phyloP scores from a whole-genome alignment of 2,888 invertebrate species.

The Ceramica pisi region DNA sequence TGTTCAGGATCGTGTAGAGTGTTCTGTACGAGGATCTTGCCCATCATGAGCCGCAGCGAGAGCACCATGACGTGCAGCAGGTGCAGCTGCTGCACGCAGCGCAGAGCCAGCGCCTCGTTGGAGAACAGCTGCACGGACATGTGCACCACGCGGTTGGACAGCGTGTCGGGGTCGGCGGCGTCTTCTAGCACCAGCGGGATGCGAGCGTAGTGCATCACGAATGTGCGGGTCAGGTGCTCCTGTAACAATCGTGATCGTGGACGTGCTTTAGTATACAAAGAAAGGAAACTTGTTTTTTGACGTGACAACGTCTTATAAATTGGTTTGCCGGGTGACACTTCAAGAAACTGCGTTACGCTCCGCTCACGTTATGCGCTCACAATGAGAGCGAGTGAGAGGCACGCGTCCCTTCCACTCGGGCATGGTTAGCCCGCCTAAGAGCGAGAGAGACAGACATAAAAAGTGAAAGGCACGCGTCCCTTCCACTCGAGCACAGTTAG shows the following conservation, averaged over 20 bases:
- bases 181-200: constrained; percentile 97
- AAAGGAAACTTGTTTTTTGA: no score
- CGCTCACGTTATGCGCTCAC: no score
- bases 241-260: constrained; percentile 70
- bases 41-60: constrained; percentile 96
- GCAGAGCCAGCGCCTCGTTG: constrained; percentile 96
- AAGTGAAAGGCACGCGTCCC: no score
- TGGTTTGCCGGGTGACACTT: no score
- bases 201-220: constrained; percentile 98
- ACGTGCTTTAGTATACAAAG: background rate
- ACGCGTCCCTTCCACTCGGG: no score
- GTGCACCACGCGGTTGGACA: constrained; percentile 99
- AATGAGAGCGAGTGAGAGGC: no score
- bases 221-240: constrained; percentile 98
- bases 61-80: constrained; percentile 98
- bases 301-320: no score
- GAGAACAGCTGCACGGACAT: constrained; percentile 99
- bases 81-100: constrained; percentile 97
- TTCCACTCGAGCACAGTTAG: no score
- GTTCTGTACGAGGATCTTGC: constrained; percentile 96
- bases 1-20: constrained; percentile 95
- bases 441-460: no score
- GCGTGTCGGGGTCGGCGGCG: constrained; percentile 96
- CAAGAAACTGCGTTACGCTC: no score
- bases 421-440: no score